Percentiles rank a stretch among this genome's conserved stretches.
phyloP scores from a whole-genome alignment of 1,140 invertebrate species.

The Diabrotica virgifera region DNA sequence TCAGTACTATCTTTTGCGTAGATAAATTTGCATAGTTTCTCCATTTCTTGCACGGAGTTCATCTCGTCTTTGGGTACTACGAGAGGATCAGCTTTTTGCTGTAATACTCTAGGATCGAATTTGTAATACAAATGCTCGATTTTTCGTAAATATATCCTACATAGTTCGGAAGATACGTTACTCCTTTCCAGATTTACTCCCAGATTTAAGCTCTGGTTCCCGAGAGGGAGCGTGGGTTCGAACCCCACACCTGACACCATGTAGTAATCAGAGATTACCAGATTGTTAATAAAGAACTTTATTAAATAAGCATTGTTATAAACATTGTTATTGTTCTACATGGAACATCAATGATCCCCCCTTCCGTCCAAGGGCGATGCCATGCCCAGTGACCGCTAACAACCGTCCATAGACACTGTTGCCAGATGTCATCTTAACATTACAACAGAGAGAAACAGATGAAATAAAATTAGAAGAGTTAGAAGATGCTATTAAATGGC shows the following conservation, averaged over 20 bases:
- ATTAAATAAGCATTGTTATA: too few relatives aligned
- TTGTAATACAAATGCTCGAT: conserved; percentile 99
- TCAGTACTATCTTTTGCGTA: conserved; percentile 94
- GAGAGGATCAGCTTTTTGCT: conserved; percentile 60
- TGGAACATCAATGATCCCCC: too few relatives aligned
- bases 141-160: conserved; percentile 92
- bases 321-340: too few relatives aligned
- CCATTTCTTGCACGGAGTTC: conserved; percentile 86
- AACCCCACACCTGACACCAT: conserved; percentile 60
- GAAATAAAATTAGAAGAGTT: too few relatives aligned
- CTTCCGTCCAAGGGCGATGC: too few relatives aligned
- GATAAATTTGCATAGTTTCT: conserved; percentile 92
- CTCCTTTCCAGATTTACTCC: conserved; percentile 81
- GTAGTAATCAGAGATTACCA: too few relatives aligned
- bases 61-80: conserved; percentile 50
- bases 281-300: too few relatives aligned
- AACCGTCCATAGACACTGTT: too few relatives aligned
- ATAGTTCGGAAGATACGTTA: conserved; percentile 83
- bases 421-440: too few relatives aligned
- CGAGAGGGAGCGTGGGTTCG: conserved; percentile 58
- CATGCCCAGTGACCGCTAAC: too few relatives aligned
- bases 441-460: too few relatives aligned
- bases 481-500: too few relatives aligned
- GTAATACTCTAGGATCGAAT: conserved; percentile 81
- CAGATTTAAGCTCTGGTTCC: conserved; percentile 61